Evolutionary conservation across 1,140 invertebrate genomes (phyloP), one percentile per base, ranked within the genome.

Genomic region (Leptinotarsa texana): DNA sequence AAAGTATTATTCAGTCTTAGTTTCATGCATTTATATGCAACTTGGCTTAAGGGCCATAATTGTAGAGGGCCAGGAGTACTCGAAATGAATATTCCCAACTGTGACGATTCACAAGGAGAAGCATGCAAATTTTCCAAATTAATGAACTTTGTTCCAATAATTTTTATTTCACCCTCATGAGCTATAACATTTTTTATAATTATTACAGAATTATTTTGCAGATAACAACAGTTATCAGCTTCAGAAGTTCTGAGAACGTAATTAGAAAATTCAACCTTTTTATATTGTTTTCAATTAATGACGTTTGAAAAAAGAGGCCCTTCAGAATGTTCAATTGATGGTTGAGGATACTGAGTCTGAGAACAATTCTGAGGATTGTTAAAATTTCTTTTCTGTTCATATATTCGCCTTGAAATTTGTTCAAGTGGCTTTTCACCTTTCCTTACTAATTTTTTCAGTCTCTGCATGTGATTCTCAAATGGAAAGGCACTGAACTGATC

Each of bases 351-450:
- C 13, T 51, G 27, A 27, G 27, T 51, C 49, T n/a, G 49, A 15
- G 13, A 17, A 24, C 13, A 13, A 33, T 22, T 24, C 13, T 17
- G 13, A 65, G 21, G 21, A 65, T 65, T 65, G 18, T 65, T 22
- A 65, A 65, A 24, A 65, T 13, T 24, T 13, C 21, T 24, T 33
- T 47, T 15, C 15, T 47, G 67, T 69, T 69, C 67, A n/a, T 69
- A 13, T 69, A 47, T 69, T 69, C 67, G 18, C 27, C 18, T 69
- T 17, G 33, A 13, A 24, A 73, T 33, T 63, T 73, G 63, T 63
- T 73, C 21, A 18, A 73, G 61, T 13, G 72, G 72, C 24, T 73
- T 17, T 63, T 73, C 22, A 77, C 69, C 74, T 80, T 75, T 17
- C 77, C 71, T 63, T 11, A 73, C 63, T 42, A 73, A 65, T 61